Evolutionary conservation across 2,113 vertebrate genomes (phyloP).

Genomic region (Sterna hirundo): DNA sequence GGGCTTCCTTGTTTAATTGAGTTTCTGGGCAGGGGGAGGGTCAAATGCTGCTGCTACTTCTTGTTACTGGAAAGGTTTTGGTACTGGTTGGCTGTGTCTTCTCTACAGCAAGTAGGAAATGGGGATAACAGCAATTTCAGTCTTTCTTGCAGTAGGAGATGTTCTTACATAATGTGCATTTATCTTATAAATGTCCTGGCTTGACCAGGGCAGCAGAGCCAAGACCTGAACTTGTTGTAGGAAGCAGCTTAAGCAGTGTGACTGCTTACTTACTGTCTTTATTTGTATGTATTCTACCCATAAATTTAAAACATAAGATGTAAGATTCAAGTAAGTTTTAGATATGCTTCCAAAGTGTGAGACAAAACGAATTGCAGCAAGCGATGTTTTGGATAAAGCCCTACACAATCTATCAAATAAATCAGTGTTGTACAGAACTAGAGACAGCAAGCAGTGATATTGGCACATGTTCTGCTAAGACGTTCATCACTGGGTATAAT

Average conservation of each 20-base stretch:
- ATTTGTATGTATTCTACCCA: neutral
- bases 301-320: neutral
- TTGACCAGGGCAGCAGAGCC: neutral
- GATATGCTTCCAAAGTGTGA: neutral
- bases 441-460: neutral
- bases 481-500: neutral
- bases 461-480: neutral
- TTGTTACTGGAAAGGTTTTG: neutral
- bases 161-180: neutral
- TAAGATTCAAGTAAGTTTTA: neutral
- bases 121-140: neutral
- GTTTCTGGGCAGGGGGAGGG: neutral
- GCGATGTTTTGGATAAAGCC: neutral
- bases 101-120: neutral
- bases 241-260: neutral
- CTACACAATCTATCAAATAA: neutral
- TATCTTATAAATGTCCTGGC: neutral
- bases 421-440: neutral
- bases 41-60: neutral
- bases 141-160: neutral
- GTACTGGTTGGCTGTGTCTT: neutral
- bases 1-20: neutral
- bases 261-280: neutral
- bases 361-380: neutral
- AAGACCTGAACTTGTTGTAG: neutral